Evolutionary conservation across 1,140 invertebrate genomes (phyloP), one percentile per base, ranked within the genome.

Genomic region (Tetramorium parvispinum): DNA sequence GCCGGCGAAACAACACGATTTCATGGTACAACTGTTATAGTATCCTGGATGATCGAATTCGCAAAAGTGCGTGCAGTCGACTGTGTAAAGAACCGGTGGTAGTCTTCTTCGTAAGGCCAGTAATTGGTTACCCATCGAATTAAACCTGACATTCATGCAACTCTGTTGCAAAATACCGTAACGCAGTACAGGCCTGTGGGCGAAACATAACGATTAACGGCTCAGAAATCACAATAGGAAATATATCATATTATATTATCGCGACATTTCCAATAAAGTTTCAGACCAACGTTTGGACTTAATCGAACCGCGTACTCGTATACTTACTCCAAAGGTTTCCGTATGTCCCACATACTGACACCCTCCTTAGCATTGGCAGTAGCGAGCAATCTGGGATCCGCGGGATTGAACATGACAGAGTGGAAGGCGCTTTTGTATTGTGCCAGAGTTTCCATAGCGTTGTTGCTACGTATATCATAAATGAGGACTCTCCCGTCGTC

Each of bases 11-110:
- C 97, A 98, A 92, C 98, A 99, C 85, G 98, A 99, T 95, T 99
- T 99, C 98, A 99, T 99, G 0, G 98, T 99, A 93, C 98, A 99
- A 1, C 98, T 98, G 94, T 99, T 99, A 90, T 98, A 99, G 94
- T 99, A 99, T 82, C 98, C 98, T 37, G 97, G 96, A 93, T 99
- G 98, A 94, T 98, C 98, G 94, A 99, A 99, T 94, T 98, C 97
- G 81, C 97, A 98, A 27, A 98, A 93, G 0, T 97, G 97, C 32
- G 96, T 96, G 1, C 97, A 96, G 78, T 97, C 95, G 0, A 97
- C 95, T 0, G 96, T 95, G 93, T 98, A 99, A 0, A 99, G 94
- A 3, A 98, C 97, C 0, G 98, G 98, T 0, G 98, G 97, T 79
- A 98, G 95, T 73, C 98, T 96, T 40, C 98, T 96, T 55, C 98